phyloP scores from a whole-genome alignment of 2,113 vertebrate species.

The Pseudopipra pipra region DNA sequence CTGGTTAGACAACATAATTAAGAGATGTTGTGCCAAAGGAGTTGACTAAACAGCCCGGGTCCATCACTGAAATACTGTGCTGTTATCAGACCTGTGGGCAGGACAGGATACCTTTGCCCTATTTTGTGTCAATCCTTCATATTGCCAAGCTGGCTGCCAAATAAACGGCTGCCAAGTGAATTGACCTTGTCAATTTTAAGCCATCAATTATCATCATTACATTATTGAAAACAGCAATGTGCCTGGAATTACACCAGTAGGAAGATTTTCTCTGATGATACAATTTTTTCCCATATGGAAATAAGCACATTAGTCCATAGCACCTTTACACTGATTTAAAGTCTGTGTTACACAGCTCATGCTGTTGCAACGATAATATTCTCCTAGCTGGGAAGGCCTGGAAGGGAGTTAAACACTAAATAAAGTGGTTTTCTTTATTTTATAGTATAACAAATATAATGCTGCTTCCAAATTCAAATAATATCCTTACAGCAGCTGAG shows the following conservation, averaged over 20 bases:
- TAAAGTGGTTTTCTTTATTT: not conserved
- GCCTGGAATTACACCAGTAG: not conserved
- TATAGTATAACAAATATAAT: not conserved
- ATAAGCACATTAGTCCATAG: not conserved
- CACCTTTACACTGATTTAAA: not conserved
- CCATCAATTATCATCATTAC: not conserved
- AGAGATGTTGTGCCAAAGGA: not conserved
- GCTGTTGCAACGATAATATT: not conserved
- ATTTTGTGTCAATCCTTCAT: not conserved
- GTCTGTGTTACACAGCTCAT: rapidly evolving
- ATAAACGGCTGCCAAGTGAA: not conserved
- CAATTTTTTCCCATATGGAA: not conserved
- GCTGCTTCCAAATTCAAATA: not conserved
- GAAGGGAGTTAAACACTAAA: not conserved
- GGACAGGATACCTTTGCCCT: not conserved
- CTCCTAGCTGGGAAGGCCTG: not conserved
- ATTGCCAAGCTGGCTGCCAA: not conserved
- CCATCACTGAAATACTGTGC: not conserved
- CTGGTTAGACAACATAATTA: too few species aligned
- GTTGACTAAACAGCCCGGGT: rapidly evolving
- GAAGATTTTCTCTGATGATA: not conserved
- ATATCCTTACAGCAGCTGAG: not conserved
- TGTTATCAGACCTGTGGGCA: not conserved
- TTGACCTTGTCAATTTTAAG: not conserved
- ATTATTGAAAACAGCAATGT: not conserved